phyloP scores from a whole-genome alignment of 1,140 invertebrate genomes.

The Panagrolaimus sp. region DNA sequence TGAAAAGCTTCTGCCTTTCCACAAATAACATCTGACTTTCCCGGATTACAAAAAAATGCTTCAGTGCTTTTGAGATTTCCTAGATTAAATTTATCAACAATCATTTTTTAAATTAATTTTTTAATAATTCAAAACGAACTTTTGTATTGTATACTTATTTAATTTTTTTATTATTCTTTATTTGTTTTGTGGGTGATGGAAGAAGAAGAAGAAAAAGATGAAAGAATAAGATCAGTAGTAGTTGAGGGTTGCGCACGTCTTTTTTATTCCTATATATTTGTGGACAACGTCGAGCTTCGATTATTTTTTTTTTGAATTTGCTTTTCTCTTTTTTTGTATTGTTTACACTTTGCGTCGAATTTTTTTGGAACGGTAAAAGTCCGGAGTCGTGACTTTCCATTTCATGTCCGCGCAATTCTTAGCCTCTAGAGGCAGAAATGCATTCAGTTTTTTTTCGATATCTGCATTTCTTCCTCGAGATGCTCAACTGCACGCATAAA shows the following conservation, averaged over 20 bases:
- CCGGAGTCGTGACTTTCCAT: conserved; percentile 14
- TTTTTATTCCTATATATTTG: not conserved
- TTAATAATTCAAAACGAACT: too few species aligned
- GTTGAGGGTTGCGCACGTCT: too few species aligned
- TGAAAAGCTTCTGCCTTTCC: not conserved
- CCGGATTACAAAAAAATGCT: conserved; percentile 2
- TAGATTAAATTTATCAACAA: too few species aligned
- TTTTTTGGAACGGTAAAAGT: conserved; percentile 15
- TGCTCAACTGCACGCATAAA: too few species aligned
- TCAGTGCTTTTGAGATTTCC: conserved; percentile 6
- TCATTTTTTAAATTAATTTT: too few species aligned
- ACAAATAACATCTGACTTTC: conserved; percentile 8
- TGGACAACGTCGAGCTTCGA: conserved; percentile 1
- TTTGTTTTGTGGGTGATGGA: too few species aligned
- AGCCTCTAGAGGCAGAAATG: not conserved
- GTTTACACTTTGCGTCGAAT: conserved; percentile 8
- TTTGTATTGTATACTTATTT: too few species aligned
- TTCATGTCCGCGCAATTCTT: conserved; percentile 5
- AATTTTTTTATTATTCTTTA: too few species aligned
- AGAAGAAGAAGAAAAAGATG: too few species aligned
- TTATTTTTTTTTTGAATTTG: not conserved
- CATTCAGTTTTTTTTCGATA: conserved; percentile 1
- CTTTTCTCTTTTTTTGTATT: conserved; percentile 4
- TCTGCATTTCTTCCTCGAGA: conserved; percentile 10
- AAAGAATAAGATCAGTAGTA: too few species aligned